Base-by-base conservation (phyloP, 2,888 invertebrate species). In the Rhagonycha fulva region DNA sequence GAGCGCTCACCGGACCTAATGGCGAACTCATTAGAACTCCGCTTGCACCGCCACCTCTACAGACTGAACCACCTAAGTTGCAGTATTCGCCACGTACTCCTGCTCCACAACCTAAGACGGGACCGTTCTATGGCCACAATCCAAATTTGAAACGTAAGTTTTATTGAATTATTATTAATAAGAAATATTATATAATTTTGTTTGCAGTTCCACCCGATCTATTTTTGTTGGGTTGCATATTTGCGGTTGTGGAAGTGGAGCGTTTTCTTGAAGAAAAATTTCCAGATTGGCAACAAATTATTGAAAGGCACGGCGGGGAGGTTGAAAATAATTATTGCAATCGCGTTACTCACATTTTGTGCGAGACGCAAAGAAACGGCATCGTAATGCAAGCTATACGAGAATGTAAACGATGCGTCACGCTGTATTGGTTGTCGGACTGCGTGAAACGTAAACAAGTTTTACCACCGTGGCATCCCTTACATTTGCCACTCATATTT, bases 211-310 rank as follows among this genome's bases (percentile, higher is more conserved):
- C 98, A 10, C 92, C 94, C 0, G 96, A 98, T 83, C 89, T 97
- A 72, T 98, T 97, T 88, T 89, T 99, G 67, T 89, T 98, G 32
- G 98, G 98, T 9, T 98, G 98, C 87, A 94, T 98, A 47, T 98
- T 99, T 86, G 95, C 94, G 78, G 87, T 88, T 24, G 87, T 87
- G n/a, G 88, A 87, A 82, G 77, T 87, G 32, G 86, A 87, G 76
- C 81, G 85, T 72, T 83, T 85, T 81, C 81, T 87, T 81, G 81
- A 86, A 80, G 82, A 87, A 82, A 77, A 84, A 3, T 79, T 85
- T 73, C 87, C 87, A 0, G 84, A 85, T 19, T 88, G 87, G 87
- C 84, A 86, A 75, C 84, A 85, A 74, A 85, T 84, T 79, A 87
- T 88, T 63, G 87, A 88, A 75, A 86, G 86, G 79, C 86, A 87